Base-by-base conservation (phyloP, 2,797 vertebrate species). In the Cuculus canorus region DNA sequence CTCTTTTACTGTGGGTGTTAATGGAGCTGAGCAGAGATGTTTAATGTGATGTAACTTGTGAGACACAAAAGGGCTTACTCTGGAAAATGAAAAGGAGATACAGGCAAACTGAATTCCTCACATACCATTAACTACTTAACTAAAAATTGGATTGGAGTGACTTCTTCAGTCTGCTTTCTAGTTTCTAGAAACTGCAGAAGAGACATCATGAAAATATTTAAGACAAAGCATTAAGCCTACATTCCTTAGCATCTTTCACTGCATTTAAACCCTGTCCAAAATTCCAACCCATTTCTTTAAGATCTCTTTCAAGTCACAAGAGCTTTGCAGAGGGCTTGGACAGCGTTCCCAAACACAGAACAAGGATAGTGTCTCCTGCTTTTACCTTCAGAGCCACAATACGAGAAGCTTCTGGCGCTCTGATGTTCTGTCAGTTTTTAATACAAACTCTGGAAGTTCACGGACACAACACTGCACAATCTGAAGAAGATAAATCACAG, bases 401-500 rank as follows among this genome's bases (percentile, higher is more conserved):
- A 76, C 22, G 86, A 95, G 91, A 82, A 88, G 83, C 71, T 88
- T 88, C 86, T 94, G 75, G 91, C 71, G 43, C 82, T 93, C 89
- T 88, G 94, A 97, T 12, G 16, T 91, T 75, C 95, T 97, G 97
- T 98, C 97, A 97, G 85, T 92, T 97, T 97, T 97, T 97, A 97
- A 98, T 97, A 97, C 95, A 95, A 96, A 95, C 95, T 93, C 82
- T 94, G 92, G 96, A 98, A 97, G 90, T 97, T 95, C 96, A 93
- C 17, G 73, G 96, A 95, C 98, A 98, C 98, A 77, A 98, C 93
- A 93, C 96, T 97, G 98, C 98, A 98, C 98, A 98, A 98, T 97
- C 97, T 98, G 98, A 98, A 98, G 98, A 98, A 99, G 98, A 99
- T 99, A 99, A 99, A 99, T 99, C 99, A 99, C 99, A 98, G 98